These are phyloP conservation scores for Chelmon rostratus DNA, from an alignment of 2,797 vertebrate genomes.

Conservation along the genomic window DNA sequence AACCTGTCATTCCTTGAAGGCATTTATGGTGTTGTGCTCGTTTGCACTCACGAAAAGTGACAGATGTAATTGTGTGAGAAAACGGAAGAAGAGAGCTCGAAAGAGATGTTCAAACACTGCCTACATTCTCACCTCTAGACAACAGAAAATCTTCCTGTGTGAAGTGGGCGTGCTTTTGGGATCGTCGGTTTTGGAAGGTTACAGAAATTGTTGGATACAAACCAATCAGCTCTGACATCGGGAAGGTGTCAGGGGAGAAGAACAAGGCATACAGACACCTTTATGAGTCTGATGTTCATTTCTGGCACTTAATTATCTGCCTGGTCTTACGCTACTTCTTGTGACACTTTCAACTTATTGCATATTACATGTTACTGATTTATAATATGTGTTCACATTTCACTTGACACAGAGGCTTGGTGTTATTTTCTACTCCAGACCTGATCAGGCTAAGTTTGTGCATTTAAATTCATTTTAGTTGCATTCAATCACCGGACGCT, in stretches of 20 bases:
- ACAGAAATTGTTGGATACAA: background rate
- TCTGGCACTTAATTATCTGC: conserved; percentile 9
- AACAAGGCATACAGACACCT: background rate
- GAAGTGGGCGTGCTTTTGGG: background rate
- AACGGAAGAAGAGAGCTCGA: conserved; percentile 17
- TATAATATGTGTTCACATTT: background rate
- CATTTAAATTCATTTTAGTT: background rate
- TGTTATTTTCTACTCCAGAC: background rate
- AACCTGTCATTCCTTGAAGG: background rate
- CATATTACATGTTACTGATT: background rate
- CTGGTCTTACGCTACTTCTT: background rate
- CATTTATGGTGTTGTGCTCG: background rate
- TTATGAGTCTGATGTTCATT: background rate
- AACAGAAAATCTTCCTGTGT: conserved; percentile 11
- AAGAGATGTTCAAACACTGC: conserved; percentile 5
- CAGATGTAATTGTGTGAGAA: conserved; percentile 2
- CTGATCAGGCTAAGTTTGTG: too few relatives aligned
- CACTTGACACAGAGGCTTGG: background rate
- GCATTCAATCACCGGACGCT: background rate
- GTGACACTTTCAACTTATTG: background rate
- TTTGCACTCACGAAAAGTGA: conserved; percentile 2
- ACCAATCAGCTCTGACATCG: too few relatives aligned
- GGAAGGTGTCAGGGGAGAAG: background rate
- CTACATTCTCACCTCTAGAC: background rate
- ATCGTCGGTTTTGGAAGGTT: background rate